Evolutionary conservation across 2,113 vertebrate genomes (phyloP).

Genomic region (Sturnira hondurensis): DNA sequence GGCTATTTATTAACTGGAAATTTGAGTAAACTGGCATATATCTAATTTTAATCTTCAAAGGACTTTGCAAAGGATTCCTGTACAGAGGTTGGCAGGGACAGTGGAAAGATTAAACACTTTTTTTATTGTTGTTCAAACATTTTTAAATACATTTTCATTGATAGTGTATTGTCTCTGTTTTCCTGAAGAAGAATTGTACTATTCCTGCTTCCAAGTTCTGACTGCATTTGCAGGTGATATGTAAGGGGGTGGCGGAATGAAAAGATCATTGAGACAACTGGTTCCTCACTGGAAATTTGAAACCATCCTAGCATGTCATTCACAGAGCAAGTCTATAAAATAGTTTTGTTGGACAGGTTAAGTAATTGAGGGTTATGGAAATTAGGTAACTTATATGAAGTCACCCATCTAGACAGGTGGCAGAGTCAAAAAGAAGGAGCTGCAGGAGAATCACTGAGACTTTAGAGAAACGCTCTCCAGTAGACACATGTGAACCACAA

Average conservation of each 20-base stretch:
- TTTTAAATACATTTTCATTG: not conserved
- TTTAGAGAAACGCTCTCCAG: not conserved
- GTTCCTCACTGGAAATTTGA: not conserved
- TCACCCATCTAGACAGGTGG: not conserved
- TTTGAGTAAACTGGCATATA: not conserved
- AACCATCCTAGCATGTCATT: not conserved
- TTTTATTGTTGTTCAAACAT: no score
- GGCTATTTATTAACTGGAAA: not conserved
- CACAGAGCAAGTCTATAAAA: not conserved
- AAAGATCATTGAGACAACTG: not conserved
- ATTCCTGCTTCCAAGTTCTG: not conserved
- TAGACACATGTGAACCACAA: not conserved
- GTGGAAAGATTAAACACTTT: not conserved
- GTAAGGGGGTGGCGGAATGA: not conserved
- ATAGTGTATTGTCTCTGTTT: not conserved
- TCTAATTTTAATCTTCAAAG: not conserved
- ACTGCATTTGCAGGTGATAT: not conserved
- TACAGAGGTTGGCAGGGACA: not conserved
- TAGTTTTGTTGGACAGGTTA: not conserved
- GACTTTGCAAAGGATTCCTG: not conserved
- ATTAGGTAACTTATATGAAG: not conserved
- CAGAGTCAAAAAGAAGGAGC: not conserved
- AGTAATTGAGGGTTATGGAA: not conserved
- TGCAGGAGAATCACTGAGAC: not conserved
- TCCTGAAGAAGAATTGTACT: not conserved